These are phyloP conservation scores for Meta bourneti DNA, from an alignment of 2,888 invertebrate genomes.

Conservation along the genomic window DNA sequence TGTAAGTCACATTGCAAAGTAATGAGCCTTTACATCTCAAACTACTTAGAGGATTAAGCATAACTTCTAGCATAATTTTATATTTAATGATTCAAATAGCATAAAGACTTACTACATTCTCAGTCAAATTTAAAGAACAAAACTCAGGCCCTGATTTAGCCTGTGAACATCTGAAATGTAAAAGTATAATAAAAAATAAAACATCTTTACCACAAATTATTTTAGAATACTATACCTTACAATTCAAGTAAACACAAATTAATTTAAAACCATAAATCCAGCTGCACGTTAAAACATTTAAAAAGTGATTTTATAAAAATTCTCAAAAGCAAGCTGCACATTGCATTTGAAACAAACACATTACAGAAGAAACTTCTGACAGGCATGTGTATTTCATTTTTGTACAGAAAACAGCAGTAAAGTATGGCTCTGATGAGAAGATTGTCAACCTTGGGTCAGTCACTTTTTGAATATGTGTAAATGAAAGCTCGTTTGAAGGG, in stretches of 20 bases:
- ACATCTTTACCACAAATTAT: neutral
- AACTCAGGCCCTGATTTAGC: constrained; percentile 47
- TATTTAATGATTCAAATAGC: neutral
- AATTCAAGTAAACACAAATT: neutral
- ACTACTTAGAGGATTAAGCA: neutral
- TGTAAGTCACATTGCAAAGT: no score
- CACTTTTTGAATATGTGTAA: no score
- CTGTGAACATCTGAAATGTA: constrained; percentile 40
- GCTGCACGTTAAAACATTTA: neutral
- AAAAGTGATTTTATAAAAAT: neutral
- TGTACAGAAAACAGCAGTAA: no score
- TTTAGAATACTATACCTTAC: neutral
- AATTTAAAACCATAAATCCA: neutral
- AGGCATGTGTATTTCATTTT: neutral
- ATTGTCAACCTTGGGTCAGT: no score
- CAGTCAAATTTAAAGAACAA: constrained; percentile 46
- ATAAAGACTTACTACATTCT: constrained; percentile 42
- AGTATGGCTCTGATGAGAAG: no score
- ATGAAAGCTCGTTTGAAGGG: no score
- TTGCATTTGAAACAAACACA: neutral
- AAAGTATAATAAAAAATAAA: neutral
- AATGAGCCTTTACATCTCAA: neutral
- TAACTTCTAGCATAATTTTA: neutral
- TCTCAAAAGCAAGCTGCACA: no score
- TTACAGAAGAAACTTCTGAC: neutral